A percentile compares a stretch with the other conserved stretches of the same genome.
These are phyloP conservation scores for Hylyphantes graminicola DNA, from an alignment of 1,140 invertebrate genomes.

Conservation along the genomic window DNA sequence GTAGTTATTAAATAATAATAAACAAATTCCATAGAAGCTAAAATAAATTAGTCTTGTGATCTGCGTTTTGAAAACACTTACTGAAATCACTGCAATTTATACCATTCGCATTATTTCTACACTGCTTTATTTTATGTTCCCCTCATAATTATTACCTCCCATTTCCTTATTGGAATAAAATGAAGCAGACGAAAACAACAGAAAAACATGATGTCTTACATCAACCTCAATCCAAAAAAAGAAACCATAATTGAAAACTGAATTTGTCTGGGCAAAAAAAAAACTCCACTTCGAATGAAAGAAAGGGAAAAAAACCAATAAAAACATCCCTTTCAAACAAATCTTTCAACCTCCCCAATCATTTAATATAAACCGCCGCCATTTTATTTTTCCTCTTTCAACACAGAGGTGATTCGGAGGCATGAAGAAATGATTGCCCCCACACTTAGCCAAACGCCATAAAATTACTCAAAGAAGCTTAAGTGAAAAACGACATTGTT, in stretches of 20 bases:
- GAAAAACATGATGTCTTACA: background rate
- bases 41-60: background rate
- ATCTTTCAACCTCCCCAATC: background rate
- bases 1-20: too few relatives aligned
- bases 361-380: background rate
- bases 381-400: background rate
- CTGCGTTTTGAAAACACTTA: background rate
- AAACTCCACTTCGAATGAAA: background rate
- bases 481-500: conserved; percentile 28
- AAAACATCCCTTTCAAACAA: conserved; percentile 4
- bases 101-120: background rate
- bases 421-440: conserved; percentile 29
- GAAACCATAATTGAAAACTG: conserved; percentile 16
- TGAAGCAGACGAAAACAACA: conserved; percentile 3
- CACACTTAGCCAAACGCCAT: conserved; percentile 10
- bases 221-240: background rate
- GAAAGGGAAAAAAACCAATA: conserved; percentile 10
- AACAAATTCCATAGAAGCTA: too few relatives aligned
- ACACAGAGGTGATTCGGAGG: background rate
- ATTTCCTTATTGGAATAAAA: too few relatives aligned
- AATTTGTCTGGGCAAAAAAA: background rate
- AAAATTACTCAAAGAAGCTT: conserved; percentile 17
- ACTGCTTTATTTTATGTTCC: background rate
- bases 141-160: too few relatives aligned
- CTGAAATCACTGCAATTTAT: conserved; percentile 7